A percentile compares a stretch with the other conserved stretches of the same genome.
Conservation (phyloP, 2,888 invertebrate species). For the Byasa hedistus region DNA sequence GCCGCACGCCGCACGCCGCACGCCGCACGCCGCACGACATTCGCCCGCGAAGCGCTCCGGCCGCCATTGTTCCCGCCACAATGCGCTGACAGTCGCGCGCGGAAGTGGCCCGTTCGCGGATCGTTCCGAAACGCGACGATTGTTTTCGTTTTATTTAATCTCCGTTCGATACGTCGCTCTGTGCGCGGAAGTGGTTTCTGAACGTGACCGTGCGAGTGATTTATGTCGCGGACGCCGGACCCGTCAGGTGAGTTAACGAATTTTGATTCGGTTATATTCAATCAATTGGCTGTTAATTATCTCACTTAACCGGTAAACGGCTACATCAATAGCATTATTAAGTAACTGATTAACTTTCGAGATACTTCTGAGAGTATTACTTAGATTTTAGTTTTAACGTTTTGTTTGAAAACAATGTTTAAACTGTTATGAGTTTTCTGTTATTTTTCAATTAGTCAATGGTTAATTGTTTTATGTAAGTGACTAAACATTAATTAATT, state of each 20-base stretch:
- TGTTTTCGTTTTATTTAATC: slow-evolving; percentile 32
- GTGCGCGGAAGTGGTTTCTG: slow-evolving; percentile 36
- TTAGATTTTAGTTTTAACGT: background rate
- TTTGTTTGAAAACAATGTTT: background rate
- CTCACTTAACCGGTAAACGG: background rate
- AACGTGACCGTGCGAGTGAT: slow-evolving; percentile 41
- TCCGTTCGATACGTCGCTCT: slow-evolving; percentile 35
- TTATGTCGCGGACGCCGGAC: slow-evolving; percentile 43
- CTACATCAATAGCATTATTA: background rate
- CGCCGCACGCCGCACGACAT: slow-evolving; percentile 41
- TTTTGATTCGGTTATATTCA: slow-evolving; percentile 36
- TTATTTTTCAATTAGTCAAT: background rate
- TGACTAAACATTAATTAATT: background rate
- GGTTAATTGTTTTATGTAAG: background rate
- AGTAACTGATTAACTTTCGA: background rate
- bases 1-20: no score
- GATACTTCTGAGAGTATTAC: background rate
- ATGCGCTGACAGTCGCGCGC: slow-evolving; percentile 48
- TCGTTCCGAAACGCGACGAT: slow-evolving; percentile 33
- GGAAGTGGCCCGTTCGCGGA: slow-evolving; percentile 45
- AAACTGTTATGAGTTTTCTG: background rate
- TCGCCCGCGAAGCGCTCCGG: slow-evolving; percentile 40
- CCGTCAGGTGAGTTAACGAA: slow-evolving; percentile 34
- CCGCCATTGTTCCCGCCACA: slow-evolving; percentile 54
- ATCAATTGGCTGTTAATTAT: slow-evolving; percentile 27